phyloP scores from a whole-genome alignment of 2,113 vertebrate genomes.

The Callionymus lyra region DNA sequence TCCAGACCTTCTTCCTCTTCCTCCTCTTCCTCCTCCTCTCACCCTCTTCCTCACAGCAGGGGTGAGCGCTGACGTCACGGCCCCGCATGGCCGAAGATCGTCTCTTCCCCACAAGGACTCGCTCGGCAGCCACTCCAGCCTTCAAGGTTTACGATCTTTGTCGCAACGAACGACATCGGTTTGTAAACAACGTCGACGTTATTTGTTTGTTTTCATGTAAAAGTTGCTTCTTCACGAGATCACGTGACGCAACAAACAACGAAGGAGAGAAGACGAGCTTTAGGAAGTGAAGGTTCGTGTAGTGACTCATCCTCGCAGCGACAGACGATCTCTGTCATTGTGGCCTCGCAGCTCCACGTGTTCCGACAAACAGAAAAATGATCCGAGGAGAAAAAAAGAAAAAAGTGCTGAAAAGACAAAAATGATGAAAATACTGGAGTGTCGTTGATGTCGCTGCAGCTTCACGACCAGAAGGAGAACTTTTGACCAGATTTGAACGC shows the following conservation, averaged over 20 bases:
- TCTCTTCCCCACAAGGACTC: accelerated
- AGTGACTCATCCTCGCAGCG: background rate
- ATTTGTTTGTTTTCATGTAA: too few relatives aligned
- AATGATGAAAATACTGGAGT: background rate
- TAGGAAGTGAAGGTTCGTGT: background rate
- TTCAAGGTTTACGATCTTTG: too few relatives aligned
- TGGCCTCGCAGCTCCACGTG: constrained; percentile 61
- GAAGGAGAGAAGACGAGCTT: too few relatives aligned
- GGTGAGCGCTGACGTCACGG: constrained; percentile 30
- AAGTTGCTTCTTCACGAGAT: too few relatives aligned
- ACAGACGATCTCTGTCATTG: constrained; percentile 34
- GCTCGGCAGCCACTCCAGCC: background rate
- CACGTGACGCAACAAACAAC: too few relatives aligned
- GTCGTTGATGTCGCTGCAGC: too few relatives aligned
- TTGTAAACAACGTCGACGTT: too few relatives aligned
- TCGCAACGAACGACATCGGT: too few relatives aligned
- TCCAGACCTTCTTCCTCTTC: constrained; percentile 16
- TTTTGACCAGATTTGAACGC: too few relatives aligned
- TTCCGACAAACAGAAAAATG: constrained; percentile 51
- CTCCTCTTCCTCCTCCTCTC: constrained; percentile 23
- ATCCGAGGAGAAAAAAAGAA: constrained; percentile 12
- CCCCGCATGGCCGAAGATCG: constrained; percentile 23
- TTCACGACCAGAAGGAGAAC: too few relatives aligned
- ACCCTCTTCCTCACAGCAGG: constrained; percentile 34
- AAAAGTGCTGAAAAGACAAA: constrained; percentile 33